Base-by-base conservation (phyloP, 2,797 vertebrate species). In the Coregonus suidteri region DNA sequence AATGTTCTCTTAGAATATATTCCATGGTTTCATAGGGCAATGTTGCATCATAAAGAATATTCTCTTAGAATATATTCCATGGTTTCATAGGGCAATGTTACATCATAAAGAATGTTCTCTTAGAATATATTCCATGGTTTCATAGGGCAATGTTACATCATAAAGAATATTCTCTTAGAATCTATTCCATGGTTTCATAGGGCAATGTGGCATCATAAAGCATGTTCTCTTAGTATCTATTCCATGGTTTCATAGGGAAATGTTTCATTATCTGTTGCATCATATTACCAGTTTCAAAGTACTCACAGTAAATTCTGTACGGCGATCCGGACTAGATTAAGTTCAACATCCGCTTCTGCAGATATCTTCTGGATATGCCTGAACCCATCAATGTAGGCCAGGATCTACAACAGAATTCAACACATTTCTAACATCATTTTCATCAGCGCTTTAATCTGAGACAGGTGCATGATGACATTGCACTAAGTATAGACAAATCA, bases 281-380 rank as follows among this genome's bases (percentile, higher is more conserved):
- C 67, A 69, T 30, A 52, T 51, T 25, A 31, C 20, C 47, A 64
- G 59, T 62, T 62, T 25, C 7, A 37, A 81, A 34, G 34, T 80
- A 96, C 98, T 96, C 87, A 99, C 98, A 99, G 90, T 52, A 99
- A 93, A 90, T 99, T 99, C 89, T 99, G 98, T 82, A 99, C 94
- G 0, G 98, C 98, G 0, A 99, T 99, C 85, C 98, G 96, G 86
- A 99, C 98, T 53, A 99, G 92, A 88, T 99, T 99, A 84, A 99
- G 94, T 88, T 99, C 98, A 62, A 99, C 98, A 0, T 99, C 98
- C 0, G 98, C 98, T 87, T 99, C 98, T 0, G 97, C 98, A 0
- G 98, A 97, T 77, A 99, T 99, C 89, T 99, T 99, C 87, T 99
- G 98, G 74, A 99, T 95, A 0, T 99, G 98, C 75, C 98, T 94